Conservation (phyloP, 2,888 invertebrate species). For the Ennomos erosarius region DNA sequence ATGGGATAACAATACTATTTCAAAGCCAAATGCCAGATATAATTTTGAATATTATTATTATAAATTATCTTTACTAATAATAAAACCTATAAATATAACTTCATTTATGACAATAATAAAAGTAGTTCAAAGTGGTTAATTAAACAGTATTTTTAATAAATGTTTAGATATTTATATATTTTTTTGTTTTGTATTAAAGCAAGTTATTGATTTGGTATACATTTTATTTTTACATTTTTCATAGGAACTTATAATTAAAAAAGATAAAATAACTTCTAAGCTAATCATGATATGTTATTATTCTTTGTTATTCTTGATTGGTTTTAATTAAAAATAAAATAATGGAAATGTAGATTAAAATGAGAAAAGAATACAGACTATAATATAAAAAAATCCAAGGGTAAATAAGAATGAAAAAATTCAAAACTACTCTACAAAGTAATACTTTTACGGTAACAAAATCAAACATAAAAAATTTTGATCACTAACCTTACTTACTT, state of each 20-base stretch:
- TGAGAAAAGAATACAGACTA: conserved; percentile 39
- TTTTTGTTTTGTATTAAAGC: too few relatives aligned
- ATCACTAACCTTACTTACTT: conserved; percentile 23
- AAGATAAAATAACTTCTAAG: conserved; percentile 34
- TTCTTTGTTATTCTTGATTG: conserved; percentile 78
- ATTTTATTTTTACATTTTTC: not conserved
- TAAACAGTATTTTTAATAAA: too few relatives aligned
- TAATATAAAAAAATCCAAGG: conserved; percentile 22
- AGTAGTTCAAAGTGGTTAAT: too few relatives aligned
- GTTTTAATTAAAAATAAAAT: conserved; percentile 23
- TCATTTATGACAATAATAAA: too few relatives aligned
- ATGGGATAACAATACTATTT: too few relatives aligned
- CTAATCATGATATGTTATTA: conserved; percentile 75
- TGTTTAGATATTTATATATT: too few relatives aligned
- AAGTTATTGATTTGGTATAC: too few relatives aligned
- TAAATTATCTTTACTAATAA: too few relatives aligned
- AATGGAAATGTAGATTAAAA: conserved; percentile 33
- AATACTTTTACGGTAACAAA: conserved; percentile 70
- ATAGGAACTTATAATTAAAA: conserved; percentile 31
- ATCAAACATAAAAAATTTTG: conserved; percentile 22
- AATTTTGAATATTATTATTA: too few relatives aligned
- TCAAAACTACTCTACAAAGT: conserved; percentile 59
- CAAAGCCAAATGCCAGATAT: too few relatives aligned
- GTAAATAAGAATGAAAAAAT: conserved; percentile 28
- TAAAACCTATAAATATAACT: too few relatives aligned